phyloP scores from a whole-genome alignment of 2,797 vertebrate species.

The Sitta carolinensis region DNA sequence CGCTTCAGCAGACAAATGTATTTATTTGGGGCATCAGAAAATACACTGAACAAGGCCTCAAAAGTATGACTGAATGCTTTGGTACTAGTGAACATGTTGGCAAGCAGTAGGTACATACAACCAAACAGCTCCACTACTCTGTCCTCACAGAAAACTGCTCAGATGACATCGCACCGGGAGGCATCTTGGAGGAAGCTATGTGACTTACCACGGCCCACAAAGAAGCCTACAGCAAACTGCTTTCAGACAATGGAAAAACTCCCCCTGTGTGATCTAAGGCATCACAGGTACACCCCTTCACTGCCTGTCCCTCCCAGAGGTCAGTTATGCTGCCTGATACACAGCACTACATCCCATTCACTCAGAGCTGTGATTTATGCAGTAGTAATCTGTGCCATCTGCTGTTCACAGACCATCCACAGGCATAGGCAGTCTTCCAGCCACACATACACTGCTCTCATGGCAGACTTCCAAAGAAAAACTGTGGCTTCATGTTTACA shows the following conservation, averaged over 20 bases:
- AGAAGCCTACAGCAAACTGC: neutral
- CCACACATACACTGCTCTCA: neutral
- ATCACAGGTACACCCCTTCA: neutral
- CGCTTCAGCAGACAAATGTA: neutral
- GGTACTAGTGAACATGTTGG: neutral
- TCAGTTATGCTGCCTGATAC: no score
- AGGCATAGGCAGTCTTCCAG: neutral
- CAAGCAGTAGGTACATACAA: neutral
- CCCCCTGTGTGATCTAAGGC: neutral
- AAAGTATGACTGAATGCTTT: neutral
- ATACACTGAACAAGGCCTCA: neutral
- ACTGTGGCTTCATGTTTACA: neutral
- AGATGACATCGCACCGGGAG: fast-evolving
- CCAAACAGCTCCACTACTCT: neutral
- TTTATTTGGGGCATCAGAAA: neutral
- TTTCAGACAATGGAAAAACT: neutral
- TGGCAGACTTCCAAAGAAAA: neutral
- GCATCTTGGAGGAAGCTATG: neutral
- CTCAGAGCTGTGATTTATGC: neutral
- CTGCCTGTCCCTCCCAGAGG: neutral
- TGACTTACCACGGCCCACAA: neutral
- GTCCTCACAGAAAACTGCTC: neutral
- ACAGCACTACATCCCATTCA: neutral
- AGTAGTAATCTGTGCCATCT: neutral
- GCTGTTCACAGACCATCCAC: fast-evolving